These are phyloP conservation scores for Cirrhinus mrigala DNA, from an alignment of 2,797 vertebrate genomes.

Conservation along the genomic window DNA sequence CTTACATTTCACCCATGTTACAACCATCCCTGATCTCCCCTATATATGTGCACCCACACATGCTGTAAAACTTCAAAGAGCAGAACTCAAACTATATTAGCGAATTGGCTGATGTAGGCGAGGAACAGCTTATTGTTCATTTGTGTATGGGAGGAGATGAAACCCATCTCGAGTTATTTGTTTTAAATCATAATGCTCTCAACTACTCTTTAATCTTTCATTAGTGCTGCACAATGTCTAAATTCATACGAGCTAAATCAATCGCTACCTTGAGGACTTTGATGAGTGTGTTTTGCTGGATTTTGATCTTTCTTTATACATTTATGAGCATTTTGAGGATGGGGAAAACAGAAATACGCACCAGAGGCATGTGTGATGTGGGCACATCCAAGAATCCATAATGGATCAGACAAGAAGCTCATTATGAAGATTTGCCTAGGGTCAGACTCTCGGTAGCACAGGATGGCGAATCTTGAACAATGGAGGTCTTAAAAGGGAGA, in stretches of 20 bases:
- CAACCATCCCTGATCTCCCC: conserved; percentile 5
- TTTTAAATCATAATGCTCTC: conserved; percentile 56
- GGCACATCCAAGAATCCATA: conserved; percentile 59
- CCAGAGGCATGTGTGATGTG: conserved; percentile 57
- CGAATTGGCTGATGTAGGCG: conserved; percentile 74
- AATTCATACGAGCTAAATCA: conserved; percentile 68
- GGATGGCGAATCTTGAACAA: conserved; percentile 83
- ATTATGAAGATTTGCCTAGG: conserved; percentile 58
- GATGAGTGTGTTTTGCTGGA: conserved; percentile 56
- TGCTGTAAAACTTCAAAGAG: conserved; percentile 71
- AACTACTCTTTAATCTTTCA: conserved; percentile 69
- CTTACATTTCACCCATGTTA: background rate
- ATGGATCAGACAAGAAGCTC: conserved; percentile 62
- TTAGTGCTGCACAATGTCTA: conserved; percentile 72
- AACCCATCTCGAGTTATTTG: conserved; percentile 76
- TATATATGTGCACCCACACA: background rate
- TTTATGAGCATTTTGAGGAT: conserved; percentile 53
- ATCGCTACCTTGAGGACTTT: conserved; percentile 69
- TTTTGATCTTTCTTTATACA: conserved; percentile 46
- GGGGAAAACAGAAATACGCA: conserved; percentile 53
- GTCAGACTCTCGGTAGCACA: conserved; percentile 74
- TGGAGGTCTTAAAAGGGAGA: conserved; percentile 80
- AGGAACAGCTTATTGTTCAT: conserved; percentile 82
- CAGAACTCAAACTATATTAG: conserved; percentile 64
- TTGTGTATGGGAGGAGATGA: conserved; percentile 81